These are phyloP conservation scores for Molossus molossus DNA, from an alignment of 2,797 vertebrate genomes.

Conservation along the genomic window DNA sequence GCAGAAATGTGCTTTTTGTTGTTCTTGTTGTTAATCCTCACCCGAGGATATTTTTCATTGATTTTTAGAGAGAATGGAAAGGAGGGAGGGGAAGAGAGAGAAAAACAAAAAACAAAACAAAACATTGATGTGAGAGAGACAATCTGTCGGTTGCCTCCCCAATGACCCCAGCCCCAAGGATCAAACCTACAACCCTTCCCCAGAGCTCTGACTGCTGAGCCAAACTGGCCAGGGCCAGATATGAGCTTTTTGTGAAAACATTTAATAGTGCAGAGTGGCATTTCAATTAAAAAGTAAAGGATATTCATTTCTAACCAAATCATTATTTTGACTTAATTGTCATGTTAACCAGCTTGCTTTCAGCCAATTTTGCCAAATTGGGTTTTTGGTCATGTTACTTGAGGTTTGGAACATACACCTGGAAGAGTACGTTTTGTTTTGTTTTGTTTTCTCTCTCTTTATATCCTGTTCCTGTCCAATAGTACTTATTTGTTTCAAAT, in stretches of 20 bases:
- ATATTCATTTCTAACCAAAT: background rate
- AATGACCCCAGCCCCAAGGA: too few relatives aligned
- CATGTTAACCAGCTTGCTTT: background rate
- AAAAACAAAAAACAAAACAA: too few relatives aligned
- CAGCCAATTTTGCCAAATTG: background rate
- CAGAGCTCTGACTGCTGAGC: too few relatives aligned
- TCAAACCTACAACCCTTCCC: too few relatives aligned
- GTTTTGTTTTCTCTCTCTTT: background rate
- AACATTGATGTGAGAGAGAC: too few relatives aligned
- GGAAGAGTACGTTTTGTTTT: background rate
- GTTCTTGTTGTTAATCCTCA: too few relatives aligned
- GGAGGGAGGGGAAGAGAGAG: too few relatives aligned
- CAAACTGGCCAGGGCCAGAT: background rate
- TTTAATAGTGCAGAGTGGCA: background rate
- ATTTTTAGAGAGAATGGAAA: too few relatives aligned
- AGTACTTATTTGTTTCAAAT: background rate
- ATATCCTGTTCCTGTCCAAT: background rate
- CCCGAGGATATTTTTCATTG: too few relatives aligned
- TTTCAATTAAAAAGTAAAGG: slow-evolving; percentile 1
- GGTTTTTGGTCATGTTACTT: background rate
- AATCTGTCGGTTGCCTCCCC: too few relatives aligned
- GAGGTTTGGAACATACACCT: background rate
- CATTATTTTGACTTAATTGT: background rate
- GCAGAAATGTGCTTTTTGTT: background rate
- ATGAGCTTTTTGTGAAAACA: background rate